A percentile compares a stretch with the other conserved stretches of the same genome.
These are phyloP conservation scores for Arenaria interpres DNA, from an alignment of 2,113 vertebrate genomes.

Conservation along the genomic window DNA sequence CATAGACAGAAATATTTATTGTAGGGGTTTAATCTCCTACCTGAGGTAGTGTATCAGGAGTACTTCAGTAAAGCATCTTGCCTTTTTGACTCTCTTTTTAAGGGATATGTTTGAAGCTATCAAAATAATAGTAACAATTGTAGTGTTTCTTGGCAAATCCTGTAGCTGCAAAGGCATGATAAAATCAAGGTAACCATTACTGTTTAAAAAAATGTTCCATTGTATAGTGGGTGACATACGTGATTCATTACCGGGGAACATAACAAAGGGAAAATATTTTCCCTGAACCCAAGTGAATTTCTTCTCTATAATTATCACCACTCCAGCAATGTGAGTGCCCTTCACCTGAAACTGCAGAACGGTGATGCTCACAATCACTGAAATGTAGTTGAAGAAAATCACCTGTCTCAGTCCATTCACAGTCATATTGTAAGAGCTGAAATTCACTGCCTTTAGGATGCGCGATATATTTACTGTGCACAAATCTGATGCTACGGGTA, in stretches of 20 bases:
- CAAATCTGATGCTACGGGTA: neutral
- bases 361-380: neutral
- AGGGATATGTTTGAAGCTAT: neutral
- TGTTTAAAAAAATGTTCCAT: neutral
- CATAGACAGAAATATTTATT: neutral
- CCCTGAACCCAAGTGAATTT: neutral
- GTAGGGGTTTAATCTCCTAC: neutral
- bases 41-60: rapidly evolving
- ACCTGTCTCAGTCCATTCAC: neutral
- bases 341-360: neutral
- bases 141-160: neutral
- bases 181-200: neutral
- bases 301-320: neutral
- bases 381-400: neutral
- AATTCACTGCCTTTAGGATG: neutral
- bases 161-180: neutral
- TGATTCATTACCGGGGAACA: neutral
- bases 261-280: neutral
- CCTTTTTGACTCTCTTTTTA: neutral
- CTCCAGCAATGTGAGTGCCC: neutral
- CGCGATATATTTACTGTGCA: neutral
- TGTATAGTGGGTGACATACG: neutral
- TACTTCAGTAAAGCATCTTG: neutral
- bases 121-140: neutral
- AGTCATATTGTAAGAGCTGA: neutral